Conservation (phyloP, 1,140 invertebrate species). For the Drosophila jambulina region DNA sequence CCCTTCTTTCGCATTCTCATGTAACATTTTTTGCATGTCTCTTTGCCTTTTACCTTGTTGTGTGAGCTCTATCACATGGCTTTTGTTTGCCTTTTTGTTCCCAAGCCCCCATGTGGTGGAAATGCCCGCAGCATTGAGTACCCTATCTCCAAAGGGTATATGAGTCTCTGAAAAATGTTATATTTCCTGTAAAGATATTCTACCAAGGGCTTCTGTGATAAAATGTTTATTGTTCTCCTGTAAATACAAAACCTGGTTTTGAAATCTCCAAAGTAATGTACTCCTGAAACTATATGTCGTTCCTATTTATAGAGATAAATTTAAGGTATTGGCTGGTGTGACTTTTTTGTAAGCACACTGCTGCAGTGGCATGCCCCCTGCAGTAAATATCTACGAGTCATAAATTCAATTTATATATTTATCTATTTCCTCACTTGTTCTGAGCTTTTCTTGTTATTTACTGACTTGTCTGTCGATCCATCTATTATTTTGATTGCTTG, state of each 20-base stretch:
- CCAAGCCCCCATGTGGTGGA: constrained; percentile 22
- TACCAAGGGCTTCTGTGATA: not conserved
- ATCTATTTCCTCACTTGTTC: constrained; percentile 46
- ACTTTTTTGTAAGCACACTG: not conserved
- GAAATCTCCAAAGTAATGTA: not conserved
- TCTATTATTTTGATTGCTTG: constrained; percentile 38
- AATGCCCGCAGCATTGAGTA: constrained; percentile 25
- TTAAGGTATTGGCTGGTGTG: not conserved
- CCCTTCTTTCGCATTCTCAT: constrained; percentile 9
- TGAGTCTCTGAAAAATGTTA: not conserved
- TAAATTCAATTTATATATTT: constrained; percentile 76
- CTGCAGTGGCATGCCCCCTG: constrained; percentile 33
- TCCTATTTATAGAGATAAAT: not conserved
- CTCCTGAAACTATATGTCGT: too few relatives aligned
- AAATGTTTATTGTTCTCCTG: too few relatives aligned
- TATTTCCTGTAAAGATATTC: too few relatives aligned
- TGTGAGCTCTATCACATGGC: constrained; percentile 29
- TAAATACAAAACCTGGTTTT: not conserved
- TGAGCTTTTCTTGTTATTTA: constrained; percentile 26
- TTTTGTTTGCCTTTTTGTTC: constrained; percentile 37
- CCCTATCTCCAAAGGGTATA: constrained; percentile 1
- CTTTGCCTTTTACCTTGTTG: constrained; percentile 38
- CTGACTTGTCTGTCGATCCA: constrained; percentile 11
- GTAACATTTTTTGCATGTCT: constrained; percentile 23
- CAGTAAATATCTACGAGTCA: constrained; percentile 46